Evolutionary conservation across 1,140 invertebrate genomes (phyloP).

Genomic region (Drosophila virilis): DNA sequence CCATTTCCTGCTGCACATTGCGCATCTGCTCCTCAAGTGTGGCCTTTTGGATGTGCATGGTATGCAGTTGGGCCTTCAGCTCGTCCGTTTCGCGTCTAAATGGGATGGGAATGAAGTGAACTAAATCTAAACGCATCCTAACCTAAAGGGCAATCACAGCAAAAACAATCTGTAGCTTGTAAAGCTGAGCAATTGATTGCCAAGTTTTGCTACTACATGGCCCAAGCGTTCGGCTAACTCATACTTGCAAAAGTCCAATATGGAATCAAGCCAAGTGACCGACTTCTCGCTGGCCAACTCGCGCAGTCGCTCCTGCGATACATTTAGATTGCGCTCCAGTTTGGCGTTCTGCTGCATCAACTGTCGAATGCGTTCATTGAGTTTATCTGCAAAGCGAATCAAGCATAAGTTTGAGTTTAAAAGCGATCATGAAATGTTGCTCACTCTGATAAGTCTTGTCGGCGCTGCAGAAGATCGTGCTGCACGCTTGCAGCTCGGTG

Average conservation of each 20-base stretch:
- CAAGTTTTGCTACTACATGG: slow-evolving; percentile 47
- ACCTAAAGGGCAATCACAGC: slow-evolving; percentile 48
- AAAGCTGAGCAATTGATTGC: slow-evolving; percentile 57
- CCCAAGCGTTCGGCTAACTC: slow-evolving; percentile 63
- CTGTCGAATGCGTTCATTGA: slow-evolving; percentile 74
- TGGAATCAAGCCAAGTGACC: slow-evolving; percentile 81
- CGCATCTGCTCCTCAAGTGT: slow-evolving; percentile 73
- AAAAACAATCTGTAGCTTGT: slow-evolving; percentile 59
- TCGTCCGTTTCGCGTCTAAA: slow-evolving; percentile 84
- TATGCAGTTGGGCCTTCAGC: slow-evolving; percentile 72
- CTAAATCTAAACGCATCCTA: slow-evolving; percentile 23
- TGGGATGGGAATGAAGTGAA: slow-evolving; percentile 49
- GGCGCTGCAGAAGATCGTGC: slow-evolving; percentile 78
- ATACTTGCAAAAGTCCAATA: slow-evolving; percentile 84
- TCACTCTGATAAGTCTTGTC: slow-evolving; percentile 77
- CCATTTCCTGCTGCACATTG: slow-evolving; percentile 74
- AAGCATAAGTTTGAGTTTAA: neutral
- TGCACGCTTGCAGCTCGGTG: slow-evolving; percentile 71
- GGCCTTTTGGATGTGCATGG: slow-evolving; percentile 74
- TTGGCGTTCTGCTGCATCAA: slow-evolving; percentile 65
- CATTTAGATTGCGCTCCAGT: slow-evolving; percentile 62
- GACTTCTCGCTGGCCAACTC: slow-evolving; percentile 74
- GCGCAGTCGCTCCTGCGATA: slow-evolving; percentile 65
- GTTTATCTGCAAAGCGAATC: slow-evolving; percentile 53
- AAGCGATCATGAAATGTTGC: neutral